phyloP scores from a whole-genome alignment of 2,113 vertebrate species.

The Stegostoma tigrinum region DNA sequence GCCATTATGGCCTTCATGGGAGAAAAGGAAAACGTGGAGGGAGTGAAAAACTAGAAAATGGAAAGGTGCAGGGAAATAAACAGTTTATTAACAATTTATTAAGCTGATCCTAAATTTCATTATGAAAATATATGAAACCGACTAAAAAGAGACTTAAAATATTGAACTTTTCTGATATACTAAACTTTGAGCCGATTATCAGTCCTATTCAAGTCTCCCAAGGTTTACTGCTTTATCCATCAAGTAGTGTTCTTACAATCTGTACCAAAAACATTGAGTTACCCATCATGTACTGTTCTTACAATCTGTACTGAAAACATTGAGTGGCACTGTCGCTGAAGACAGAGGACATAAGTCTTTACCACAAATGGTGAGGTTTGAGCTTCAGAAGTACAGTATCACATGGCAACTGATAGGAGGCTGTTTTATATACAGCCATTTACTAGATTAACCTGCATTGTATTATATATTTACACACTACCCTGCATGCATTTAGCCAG shows the following conservation, averaged over 20 bases:
- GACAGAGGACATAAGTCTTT: not conserved
- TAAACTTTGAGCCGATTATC: not conserved
- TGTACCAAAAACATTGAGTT: not conserved
- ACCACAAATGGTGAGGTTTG: not conserved
- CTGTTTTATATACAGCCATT: not conserved
- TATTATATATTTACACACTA: constrained; percentile 4
- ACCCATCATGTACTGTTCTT: not conserved
- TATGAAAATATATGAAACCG: not conserved
- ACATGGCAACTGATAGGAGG: not conserved
- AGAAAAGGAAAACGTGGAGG: not conserved
- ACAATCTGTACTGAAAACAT: not conserved
- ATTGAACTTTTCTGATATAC: not conserved
- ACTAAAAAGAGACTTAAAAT: not conserved
- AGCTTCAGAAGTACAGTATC: not conserved
- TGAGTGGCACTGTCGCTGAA: not conserved
- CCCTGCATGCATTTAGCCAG: not conserved
- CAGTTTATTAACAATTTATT: not conserved
- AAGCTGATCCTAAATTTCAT: not conserved
- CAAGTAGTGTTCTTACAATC: not conserved
- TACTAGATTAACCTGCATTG: constrained; percentile 1
- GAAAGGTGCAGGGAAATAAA: not conserved
- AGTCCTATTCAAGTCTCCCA: not conserved
- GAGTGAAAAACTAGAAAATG: not conserved
- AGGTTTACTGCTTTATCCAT: not conserved
- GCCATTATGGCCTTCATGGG: not conserved